Evolutionary conservation across 2,888 invertebrate genomes (phyloP).

Genomic region (Tenthredo amoena): DNA sequence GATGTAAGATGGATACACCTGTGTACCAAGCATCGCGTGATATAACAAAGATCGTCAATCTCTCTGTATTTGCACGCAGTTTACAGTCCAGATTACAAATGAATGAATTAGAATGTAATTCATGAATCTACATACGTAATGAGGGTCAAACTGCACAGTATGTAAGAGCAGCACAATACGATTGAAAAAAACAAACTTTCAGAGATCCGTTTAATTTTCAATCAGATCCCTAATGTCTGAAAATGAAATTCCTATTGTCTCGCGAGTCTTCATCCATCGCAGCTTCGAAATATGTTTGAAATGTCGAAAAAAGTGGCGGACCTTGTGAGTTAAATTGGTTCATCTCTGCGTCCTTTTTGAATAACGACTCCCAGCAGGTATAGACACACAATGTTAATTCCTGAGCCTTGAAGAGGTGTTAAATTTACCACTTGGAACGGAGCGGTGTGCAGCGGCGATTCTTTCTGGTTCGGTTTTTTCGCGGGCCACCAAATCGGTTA

Average conservation of each 20-base stretch:
- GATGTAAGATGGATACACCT: not conserved
- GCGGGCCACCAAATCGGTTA: constrained; percentile 60
- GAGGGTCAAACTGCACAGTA: not conserved
- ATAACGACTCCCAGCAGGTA: constrained; percentile 1
- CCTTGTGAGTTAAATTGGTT: too few relatives aligned
- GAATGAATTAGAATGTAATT: constrained; percentile 20
- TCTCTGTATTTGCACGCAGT: not conserved
- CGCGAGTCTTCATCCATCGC: not conserved
- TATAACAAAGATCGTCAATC: not conserved
- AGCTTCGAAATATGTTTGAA: not conserved
- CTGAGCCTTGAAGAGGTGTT: constrained; percentile 32
- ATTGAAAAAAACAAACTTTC: not conserved
- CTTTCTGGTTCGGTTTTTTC: constrained; percentile 67
- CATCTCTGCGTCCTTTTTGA: not conserved
- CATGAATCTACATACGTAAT: not conserved
- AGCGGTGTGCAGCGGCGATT: constrained; percentile 57
- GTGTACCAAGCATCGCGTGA: constrained; percentile 1
- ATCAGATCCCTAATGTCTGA: not conserved
- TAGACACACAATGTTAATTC: not conserved
- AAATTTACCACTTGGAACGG: constrained; percentile 21
- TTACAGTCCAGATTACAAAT: not conserved
- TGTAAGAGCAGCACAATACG: not conserved
- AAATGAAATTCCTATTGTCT: not conserved
- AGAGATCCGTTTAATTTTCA: not conserved
- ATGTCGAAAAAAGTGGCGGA: not conserved